These are phyloP conservation scores for Acanthiza pusilla DNA, from an alignment of 2,797 vertebrate species.

Conservation along the genomic window DNA sequence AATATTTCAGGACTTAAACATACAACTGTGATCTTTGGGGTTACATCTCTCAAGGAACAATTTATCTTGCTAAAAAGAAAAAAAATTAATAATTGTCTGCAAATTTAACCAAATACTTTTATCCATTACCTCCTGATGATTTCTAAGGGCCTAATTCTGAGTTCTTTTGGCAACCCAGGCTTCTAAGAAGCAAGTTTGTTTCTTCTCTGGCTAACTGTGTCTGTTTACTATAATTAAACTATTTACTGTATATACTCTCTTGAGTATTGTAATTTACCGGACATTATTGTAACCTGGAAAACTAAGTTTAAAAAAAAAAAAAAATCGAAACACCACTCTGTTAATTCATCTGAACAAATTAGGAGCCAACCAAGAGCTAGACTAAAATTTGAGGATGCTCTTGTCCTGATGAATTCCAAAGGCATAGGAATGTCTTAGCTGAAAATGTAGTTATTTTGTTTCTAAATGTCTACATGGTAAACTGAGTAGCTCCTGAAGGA, in stretches of 20 bases:
- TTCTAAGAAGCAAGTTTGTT: neutral
- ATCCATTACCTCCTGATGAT: neutral
- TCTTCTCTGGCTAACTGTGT: neutral
- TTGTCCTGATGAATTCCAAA: neutral
- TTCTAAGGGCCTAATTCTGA: neutral
- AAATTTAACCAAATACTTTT: neutral
- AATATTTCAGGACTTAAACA: neutral
- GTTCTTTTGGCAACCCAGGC: neutral
- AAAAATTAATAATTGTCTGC: neutral
- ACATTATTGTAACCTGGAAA: neutral
- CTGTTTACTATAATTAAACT: neutral
- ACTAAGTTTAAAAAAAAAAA: neutral
- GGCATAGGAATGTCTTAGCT: constrained; percentile 4
- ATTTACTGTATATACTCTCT: neutral
- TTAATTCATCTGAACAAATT: neutral
- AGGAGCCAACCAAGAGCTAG: neutral
- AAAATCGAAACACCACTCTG: neutral
- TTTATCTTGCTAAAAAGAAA: neutral
- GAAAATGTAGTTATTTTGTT: constrained; percentile 31
- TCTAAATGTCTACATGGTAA: constrained; percentile 29
- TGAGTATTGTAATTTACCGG: neutral
- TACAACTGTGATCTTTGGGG: rapidly evolving
- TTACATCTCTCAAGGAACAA: neutral
- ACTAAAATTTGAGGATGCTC: neutral
- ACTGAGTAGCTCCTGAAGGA: constrained; percentile 34